These are phyloP conservation scores for Lasioglossum albipes DNA, from an alignment of 1,140 invertebrate genomes.

Conservation along the genomic window DNA sequence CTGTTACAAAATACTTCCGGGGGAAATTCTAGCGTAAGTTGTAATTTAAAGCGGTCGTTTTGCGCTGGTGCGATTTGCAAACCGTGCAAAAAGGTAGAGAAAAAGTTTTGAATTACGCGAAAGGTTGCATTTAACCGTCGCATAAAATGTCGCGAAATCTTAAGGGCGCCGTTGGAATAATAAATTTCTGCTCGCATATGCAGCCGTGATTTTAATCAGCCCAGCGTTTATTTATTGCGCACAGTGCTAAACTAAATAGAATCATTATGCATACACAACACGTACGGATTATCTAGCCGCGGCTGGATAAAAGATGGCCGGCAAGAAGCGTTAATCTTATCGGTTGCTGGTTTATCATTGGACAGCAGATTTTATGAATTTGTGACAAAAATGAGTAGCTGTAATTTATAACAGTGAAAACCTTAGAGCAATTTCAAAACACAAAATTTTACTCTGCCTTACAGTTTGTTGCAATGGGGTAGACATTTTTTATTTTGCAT, in stretches of 20 bases:
- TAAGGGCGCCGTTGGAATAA: slow-evolving; percentile 2
- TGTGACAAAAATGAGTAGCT: too few species aligned
- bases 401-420: too few species aligned
- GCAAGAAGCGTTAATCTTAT: slow-evolving; percentile 30
- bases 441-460: too few species aligned
- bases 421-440: too few species aligned
- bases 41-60: neutral
- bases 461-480: too few species aligned
- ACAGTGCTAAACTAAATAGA: slow-evolving; percentile 54
- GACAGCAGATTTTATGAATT: too few species aligned
- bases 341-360: slow-evolving; percentile 42
- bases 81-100: neutral
- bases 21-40: neutral
- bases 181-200: slow-evolving; percentile 1
- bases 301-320: slow-evolving; percentile 29
- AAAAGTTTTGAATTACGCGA: neutral
- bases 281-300: slow-evolving; percentile 43
- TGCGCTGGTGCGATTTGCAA: neutral
- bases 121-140: neutral
- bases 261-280: slow-evolving; percentile 57
- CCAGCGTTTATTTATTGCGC: slow-evolving; percentile 44
- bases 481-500: too few species aligned
- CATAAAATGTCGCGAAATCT: neutral
- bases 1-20: neutral
- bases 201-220: slow-evolving; percentile 1